Percentiles rank a stretch among this genome's conserved stretches.
Evolutionary conservation across 2,797 vertebrate genomes (phyloP).

Genomic region (Sciaenops ocellatus): DNA sequence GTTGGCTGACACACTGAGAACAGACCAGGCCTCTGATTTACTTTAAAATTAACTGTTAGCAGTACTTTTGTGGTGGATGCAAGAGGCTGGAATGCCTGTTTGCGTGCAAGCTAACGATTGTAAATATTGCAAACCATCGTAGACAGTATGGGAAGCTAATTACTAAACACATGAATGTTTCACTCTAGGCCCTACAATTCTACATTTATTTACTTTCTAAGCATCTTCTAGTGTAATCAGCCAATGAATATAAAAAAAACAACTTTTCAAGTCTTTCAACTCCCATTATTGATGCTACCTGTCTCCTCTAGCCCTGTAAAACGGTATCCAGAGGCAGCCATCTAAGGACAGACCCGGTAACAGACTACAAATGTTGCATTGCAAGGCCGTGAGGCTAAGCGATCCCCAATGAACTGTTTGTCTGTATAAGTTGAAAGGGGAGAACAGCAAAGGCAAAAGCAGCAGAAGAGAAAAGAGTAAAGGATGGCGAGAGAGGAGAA

Average conservation of each 20-base stretch:
- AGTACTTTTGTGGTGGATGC: conserved; percentile 26
- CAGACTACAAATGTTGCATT: conserved; percentile 17
- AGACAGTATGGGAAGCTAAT: conserved; percentile 25
- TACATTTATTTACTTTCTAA: conserved; percentile 1
- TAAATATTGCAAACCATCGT: conserved; percentile 24
- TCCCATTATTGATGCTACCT: neutral
- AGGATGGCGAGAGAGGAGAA: conserved; percentile 20
- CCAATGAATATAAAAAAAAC: neutral
- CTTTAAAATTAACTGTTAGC: conserved; percentile 41
- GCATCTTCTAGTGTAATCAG: neutral
- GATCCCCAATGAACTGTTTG: conserved; percentile 46
- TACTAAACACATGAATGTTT: conserved; percentile 25
- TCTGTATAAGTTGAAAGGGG: conserved; percentile 35
- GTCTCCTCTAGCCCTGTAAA: conserved; percentile 3
- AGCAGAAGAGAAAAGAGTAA: conserved; percentile 1
- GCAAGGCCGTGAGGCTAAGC: neutral
- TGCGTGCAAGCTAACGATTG: conserved; percentile 34
- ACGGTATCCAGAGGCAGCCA: neutral
- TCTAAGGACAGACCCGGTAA: conserved; percentile 17
- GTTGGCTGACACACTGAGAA: conserved; percentile 62
- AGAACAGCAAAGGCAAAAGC: conserved; percentile 27
- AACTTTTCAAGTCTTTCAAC: conserved; percentile 3
- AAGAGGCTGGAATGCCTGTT: conserved; percentile 41
- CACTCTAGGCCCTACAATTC: neutral
- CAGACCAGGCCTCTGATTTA: conserved; percentile 46